Evolutionary conservation across 2,888 invertebrate species (phyloP).

Genomic region (Cheiracanthium punctorium): DNA sequence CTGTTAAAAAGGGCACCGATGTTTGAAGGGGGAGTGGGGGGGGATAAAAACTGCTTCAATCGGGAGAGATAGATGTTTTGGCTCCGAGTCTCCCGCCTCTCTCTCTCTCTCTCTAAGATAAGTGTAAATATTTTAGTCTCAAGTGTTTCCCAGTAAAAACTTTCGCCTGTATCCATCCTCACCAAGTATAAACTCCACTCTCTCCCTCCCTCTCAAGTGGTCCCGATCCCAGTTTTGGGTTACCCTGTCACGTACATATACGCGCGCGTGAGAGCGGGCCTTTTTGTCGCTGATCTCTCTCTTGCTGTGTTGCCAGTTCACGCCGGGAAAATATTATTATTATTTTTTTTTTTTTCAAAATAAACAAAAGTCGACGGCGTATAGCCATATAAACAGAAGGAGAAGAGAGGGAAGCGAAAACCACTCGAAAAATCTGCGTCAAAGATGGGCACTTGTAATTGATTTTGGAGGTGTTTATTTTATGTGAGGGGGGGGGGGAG

Average conservation of each 20-base stretch:
- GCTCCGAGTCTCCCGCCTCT: not conserved
- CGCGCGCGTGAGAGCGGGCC: not conserved
- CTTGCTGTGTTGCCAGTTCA: not conserved
- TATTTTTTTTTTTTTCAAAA: not conserved
- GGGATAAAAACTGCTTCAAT: too few relatives aligned
- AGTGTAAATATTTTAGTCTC: conserved; percentile 69
- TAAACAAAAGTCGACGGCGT: not conserved
- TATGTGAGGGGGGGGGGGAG: not conserved
- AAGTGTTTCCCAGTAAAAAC: conserved; percentile 55
- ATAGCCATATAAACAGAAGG: not conserved
- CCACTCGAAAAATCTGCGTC: not conserved
- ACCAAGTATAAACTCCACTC: not conserved
- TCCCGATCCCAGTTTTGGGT: not conserved
- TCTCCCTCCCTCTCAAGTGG: not conserved
- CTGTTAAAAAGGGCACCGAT: too few relatives aligned
- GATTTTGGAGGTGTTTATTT: conserved; percentile 11
- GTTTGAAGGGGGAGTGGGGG: too few relatives aligned
- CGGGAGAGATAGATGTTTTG: too few relatives aligned
- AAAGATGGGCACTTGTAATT: conserved; percentile 1
- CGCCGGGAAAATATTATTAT: too few relatives aligned
- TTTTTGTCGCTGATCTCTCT: not conserved
- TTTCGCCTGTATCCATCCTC: conserved; percentile 43
- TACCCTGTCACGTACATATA: not conserved
- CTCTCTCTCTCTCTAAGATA: too few relatives aligned
- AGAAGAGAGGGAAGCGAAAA: not conserved